Evolutionary conservation across 2,888 invertebrate genomes (phyloP).

Genomic region (Mesorhabditis sp.): DNA sequence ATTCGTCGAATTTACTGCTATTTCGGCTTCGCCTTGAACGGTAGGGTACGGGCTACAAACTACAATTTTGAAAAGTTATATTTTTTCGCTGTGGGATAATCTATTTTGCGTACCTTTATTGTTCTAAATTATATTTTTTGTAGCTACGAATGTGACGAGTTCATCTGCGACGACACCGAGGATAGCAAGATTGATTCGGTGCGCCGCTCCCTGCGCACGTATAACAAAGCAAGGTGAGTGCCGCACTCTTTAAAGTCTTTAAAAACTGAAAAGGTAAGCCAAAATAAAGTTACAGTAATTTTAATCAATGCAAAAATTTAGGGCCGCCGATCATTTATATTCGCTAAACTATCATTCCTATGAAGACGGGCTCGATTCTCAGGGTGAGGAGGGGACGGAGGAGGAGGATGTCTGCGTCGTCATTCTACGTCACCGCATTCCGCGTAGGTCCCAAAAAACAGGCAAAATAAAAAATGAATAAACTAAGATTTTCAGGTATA

Average conservation of each 20-base stretch:
- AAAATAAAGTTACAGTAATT: neutral
- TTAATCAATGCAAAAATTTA: neutral
- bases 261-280: neutral
- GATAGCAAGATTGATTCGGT: conserved; percentile 18
- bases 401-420: conserved; percentile 6
- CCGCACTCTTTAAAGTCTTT: neutral
- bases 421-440: neutral
- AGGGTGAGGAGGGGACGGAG: conserved; percentile 12
- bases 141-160: conserved; percentile 76
- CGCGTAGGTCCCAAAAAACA: neutral
- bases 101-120: too few relatives aligned
- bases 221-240: neutral
- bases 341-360: neutral
- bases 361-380: neutral
- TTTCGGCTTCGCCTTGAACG: too few relatives aligned
- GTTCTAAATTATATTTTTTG: conserved; percentile 43
- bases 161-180: conserved; percentile 18
- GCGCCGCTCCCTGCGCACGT: neutral
- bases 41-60: too few relatives aligned
- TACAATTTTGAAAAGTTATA: too few relatives aligned
- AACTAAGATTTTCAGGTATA: too few relatives aligned
- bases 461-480: too few relatives aligned
- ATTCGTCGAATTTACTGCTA: too few relatives aligned
- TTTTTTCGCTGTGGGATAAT: too few relatives aligned
- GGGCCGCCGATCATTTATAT: conserved; percentile 8